A percentile compares a stretch with the other conserved stretches of the same genome.
Evolutionary conservation across 2,113 vertebrate species (phyloP).

Genomic region (Psilopogon haemacephalus): DNA sequence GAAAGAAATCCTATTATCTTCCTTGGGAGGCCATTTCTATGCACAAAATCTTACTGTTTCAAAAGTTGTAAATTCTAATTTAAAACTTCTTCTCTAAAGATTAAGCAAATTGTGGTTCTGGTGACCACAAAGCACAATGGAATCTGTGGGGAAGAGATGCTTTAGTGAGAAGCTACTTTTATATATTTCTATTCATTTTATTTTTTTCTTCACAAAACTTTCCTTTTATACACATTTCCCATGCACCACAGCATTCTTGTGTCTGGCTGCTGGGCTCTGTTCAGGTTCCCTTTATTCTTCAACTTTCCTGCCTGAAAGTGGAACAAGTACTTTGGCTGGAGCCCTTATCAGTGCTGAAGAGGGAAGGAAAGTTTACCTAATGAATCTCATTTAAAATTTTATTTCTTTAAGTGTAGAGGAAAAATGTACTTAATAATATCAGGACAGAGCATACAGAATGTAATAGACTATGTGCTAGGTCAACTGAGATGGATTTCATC

Average conservation of each 20-base stretch:
- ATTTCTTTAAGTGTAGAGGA: background rate
- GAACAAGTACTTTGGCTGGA: background rate
- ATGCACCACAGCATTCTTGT: background rate
- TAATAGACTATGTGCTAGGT: background rate
- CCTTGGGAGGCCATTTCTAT: background rate
- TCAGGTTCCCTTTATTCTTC: constrained; percentile 14
- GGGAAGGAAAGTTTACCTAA: background rate
- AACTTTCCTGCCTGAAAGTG: constrained; percentile 7
- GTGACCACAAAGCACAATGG: background rate
- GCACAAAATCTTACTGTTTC: background rate
- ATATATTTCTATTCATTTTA: background rate
- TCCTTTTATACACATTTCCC: background rate
- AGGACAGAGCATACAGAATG: background rate
- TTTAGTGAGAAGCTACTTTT: background rate
- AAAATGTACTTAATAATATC: background rate
- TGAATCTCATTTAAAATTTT: constrained; percentile 14
- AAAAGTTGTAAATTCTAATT: background rate
- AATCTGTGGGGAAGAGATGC: background rate
- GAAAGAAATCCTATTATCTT: background rate
- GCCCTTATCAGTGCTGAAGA: background rate
- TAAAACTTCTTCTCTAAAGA: background rate
- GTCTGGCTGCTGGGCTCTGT: background rate
- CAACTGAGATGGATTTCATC: background rate
- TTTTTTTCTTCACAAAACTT: background rate
- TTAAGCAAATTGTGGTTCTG: background rate